Conservation (phyloP, 2,113 vertebrate genomes). For the Kryptolebias marmoratus region DNA sequence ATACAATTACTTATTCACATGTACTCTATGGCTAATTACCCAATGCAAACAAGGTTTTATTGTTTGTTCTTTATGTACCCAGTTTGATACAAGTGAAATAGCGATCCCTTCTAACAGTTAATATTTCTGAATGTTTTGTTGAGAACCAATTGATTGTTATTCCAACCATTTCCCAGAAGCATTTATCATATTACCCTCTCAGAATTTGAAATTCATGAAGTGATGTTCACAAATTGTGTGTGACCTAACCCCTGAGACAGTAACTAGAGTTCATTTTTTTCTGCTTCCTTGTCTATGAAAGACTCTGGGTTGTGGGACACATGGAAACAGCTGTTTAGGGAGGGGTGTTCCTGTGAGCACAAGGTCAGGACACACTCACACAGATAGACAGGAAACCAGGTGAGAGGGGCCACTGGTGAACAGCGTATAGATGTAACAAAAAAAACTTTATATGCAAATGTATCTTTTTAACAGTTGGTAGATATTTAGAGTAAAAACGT, state of each 20-base stretch:
- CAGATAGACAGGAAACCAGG: conserved; percentile 61
- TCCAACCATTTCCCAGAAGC: conserved; percentile 41
- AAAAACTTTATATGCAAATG: no score
- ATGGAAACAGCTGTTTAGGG: conserved; percentile 75
- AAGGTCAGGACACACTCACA: conserved; percentile 61
- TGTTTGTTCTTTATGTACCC: conserved; percentile 62
- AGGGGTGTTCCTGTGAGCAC: conserved; percentile 68
- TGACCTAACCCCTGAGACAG: conserved; percentile 17
- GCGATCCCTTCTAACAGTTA: conserved; percentile 48
- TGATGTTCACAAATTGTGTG: conserved; percentile 35
- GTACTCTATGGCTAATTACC: conserved; percentile 43
- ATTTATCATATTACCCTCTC: conserved; percentile 36
- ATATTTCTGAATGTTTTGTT: conserved; percentile 40
- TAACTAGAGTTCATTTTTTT: conserved; percentile 16
- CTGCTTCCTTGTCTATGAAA: conserved; percentile 46
- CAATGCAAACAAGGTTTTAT: conserved; percentile 60
- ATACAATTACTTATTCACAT: conserved; percentile 63
- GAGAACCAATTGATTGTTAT: conserved; percentile 44
- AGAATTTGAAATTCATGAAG: conserved; percentile 48
- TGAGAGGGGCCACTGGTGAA: conserved; percentile 44
- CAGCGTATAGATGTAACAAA: neutral
- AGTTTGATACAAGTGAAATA: conserved; percentile 53
- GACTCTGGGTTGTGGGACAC: conserved; percentile 46
- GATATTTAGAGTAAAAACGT: no score
- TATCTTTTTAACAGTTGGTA: no score